Base-by-base conservation (phyloP, 2,113 vertebrate genomes). In the Nycticorax nycticorax region DNA sequence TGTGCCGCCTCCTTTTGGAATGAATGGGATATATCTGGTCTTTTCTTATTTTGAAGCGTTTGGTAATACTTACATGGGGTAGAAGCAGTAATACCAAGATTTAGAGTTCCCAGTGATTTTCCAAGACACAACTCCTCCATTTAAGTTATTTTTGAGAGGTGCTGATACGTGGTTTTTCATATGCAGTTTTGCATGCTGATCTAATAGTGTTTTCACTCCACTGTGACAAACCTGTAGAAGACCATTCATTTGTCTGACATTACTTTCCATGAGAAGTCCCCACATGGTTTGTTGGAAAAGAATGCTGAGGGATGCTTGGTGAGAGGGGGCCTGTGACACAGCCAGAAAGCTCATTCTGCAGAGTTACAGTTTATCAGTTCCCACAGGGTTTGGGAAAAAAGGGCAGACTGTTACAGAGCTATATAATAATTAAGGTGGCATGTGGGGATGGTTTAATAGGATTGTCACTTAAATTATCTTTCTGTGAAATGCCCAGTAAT, bases 391-490 rank as follows among this genome's bases (percentile, higher is more conserved):
- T 88, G 73, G 22, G 60, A 88, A 92, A 86, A 91, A 86, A 89
- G 79, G 35, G 52, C 64, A 79, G 56, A 26, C 56, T 88, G 28
- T 68, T 87, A 72, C 43, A 35, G 60, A 79, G 35, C 56, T 91
- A 60, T 91, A 48, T 78, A 74, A 60, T 77, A 92, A 94, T 96
- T 88, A 94, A 75, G 53, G 52, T 77, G 66, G 73, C 57, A 60
- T 41, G 39, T 91, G 57, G 73, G 52, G 60, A 84, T 95, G 56
- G 72, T 91, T 93, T 93, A 89, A 88, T 89, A 91, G 68, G 73
- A 81, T 87, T 94, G 92, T 88, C 47, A 91, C 81, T 94, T 81
- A 86, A 90, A 81, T 84, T 81, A 93, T 91, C 48, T 33, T 88
- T 87, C 79, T 95, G 48, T 81, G 53, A 86, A 94, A 87, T 85